phyloP scores from a whole-genome alignment of 2,113 vertebrate genomes.

The Porphyrio hochstetteri region DNA sequence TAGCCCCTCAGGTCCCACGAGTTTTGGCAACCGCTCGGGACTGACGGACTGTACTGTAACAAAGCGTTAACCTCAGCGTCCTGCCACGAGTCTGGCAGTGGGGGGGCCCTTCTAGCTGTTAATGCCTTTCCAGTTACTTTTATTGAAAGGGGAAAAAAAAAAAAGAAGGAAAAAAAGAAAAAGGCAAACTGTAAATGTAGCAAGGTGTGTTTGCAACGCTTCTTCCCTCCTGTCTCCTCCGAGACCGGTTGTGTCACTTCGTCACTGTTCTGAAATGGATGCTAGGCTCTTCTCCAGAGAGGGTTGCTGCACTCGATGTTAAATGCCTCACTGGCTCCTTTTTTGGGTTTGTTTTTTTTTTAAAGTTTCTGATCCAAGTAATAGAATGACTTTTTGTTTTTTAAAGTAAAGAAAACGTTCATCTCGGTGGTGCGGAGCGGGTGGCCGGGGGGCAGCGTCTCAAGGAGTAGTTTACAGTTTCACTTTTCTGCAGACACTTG shows the following conservation, averaged over 20 bases:
- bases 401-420: neutral
- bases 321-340: constrained; percentile 42
- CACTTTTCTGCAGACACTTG: constrained; percentile 85
- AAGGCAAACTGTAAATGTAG: constrained; percentile 51
- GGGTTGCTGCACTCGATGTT: constrained; percentile 50
- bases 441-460: constrained; percentile 66
- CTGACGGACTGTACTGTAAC: constrained; percentile 45
- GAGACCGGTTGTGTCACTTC: constrained; percentile 49
- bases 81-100: neutral
- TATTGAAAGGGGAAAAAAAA: neutral
- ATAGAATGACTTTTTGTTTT: neutral
- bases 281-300: constrained; percentile 44
- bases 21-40: neutral
- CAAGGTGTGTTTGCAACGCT: constrained; percentile 59
- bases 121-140: constrained; percentile 61
- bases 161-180: neutral
- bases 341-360: neutral
- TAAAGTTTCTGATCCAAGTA: neutral
- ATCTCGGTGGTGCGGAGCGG: neutral
- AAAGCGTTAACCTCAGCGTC: constrained; percentile 16
- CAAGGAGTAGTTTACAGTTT: constrained; percentile 82
- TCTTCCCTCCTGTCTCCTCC: constrained; percentile 33
- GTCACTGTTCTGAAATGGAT: constrained; percentile 56
- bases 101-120: constrained; percentile 55
- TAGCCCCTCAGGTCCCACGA: neutral